A percentile compares a stretch with the other conserved stretches of the same genome.
Evolutionary conservation across 2,888 invertebrate genomes (phyloP).

Genomic region (Stegana nigrithorax): DNA sequence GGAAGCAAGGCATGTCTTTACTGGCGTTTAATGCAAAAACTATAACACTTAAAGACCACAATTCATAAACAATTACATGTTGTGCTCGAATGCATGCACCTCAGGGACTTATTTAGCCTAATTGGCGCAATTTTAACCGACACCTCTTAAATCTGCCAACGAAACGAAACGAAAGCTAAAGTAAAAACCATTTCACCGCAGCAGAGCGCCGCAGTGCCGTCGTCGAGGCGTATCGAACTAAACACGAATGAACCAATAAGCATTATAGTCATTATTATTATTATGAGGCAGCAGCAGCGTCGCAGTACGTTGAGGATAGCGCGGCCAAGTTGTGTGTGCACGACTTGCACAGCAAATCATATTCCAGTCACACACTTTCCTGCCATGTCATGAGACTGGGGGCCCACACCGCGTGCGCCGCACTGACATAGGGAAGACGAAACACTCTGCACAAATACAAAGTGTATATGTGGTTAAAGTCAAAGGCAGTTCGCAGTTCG

Average conservation of each 20-base stretch:
- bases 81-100: neutral
- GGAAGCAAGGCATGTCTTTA: no score
- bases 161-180: neutral
- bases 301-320: neutral
- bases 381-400: constrained; percentile 55
- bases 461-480: no score
- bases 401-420: neutral
- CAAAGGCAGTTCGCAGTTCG: neutral
- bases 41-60: neutral
- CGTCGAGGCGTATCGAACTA: neutral
- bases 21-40: neutral
- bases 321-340: neutral
- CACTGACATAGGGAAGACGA: neutral
- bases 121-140: constrained; percentile 12
- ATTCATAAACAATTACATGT: neutral
- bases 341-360: constrained; percentile 36
- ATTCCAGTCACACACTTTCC: constrained; percentile 56
- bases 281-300: neutral
- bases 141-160: constrained; percentile 11
- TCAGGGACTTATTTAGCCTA: constrained; percentile 1
- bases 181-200: no score
- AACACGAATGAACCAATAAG: constrained; percentile 2
- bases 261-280: constrained; percentile 3
- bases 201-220: no score
- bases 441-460: neutral